Conservation (phyloP, 2,113 vertebrate species). For the Cathartes aura region DNA sequence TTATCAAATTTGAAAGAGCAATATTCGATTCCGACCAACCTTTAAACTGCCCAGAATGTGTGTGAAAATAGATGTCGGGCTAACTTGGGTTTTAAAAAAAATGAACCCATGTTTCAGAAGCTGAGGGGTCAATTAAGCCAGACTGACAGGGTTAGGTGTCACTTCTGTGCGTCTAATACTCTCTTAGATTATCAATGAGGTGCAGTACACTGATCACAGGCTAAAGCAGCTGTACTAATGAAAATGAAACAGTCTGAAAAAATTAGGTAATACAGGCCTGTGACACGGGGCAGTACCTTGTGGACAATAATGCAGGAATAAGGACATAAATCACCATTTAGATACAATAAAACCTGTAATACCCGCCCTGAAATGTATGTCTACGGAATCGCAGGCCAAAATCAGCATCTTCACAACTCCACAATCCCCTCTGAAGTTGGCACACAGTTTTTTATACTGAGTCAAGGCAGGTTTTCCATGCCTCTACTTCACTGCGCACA, state of each 20-base stretch:
- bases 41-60: constrained; percentile 83
- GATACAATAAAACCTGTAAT: constrained; percentile 56
- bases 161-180: constrained; percentile 84
- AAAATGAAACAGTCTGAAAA: constrained; percentile 86
- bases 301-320: constrained; percentile 72
- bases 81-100: constrained; percentile 70
- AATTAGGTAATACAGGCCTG: constrained; percentile 65
- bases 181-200: constrained; percentile 91
- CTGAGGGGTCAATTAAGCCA: constrained; percentile 92
- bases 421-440: background rate
- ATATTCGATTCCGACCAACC: constrained; percentile 86
- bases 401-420: background rate
- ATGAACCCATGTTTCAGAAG: constrained; percentile 85
- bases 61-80: constrained; percentile 77
- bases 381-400: background rate
- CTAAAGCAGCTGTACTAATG: constrained; percentile 90
- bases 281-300: constrained; percentile 73
- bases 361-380: constrained; percentile 1
- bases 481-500: background rate
- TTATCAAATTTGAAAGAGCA: constrained; percentile 98
- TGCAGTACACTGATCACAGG: constrained; percentile 91
- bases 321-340: constrained; percentile 79
- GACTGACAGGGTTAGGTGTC: constrained; percentile 84
- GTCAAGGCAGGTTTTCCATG: background rate
- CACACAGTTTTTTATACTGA: background rate